These are phyloP conservation scores for Sphaerophoria rueppellii DNA, from an alignment of 2,888 invertebrate genomes.

Conservation along the genomic window DNA sequence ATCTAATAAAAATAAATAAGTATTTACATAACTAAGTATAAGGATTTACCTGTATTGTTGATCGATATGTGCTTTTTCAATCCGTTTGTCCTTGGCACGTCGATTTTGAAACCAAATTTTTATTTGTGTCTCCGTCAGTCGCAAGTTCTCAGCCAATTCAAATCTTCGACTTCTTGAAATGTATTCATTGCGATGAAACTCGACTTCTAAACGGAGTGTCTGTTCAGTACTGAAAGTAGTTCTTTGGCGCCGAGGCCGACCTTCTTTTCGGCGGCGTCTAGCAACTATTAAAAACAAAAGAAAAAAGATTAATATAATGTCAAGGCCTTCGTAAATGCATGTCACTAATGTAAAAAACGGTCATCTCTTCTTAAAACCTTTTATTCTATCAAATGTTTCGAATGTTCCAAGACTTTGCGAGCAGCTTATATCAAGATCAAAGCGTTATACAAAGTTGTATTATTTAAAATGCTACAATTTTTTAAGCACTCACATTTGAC, in stretches of 20 bases:
- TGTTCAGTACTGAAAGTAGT: conserved; percentile 98
- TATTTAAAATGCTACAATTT: no score
- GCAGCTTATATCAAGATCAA: no score
- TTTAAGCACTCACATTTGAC: no score
- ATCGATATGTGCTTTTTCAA: conserved; percentile 97
- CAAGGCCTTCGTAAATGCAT: no score
- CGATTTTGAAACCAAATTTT: conserved; percentile 97
- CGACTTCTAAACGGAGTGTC: conserved; percentile 93
- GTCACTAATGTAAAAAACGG: no score
- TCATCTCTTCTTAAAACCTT: no score
- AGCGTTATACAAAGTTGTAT: no score
- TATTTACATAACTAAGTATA: no score
- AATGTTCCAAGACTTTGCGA: no score
- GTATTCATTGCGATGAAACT: conserved; percentile 96
- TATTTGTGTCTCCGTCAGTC: conserved; percentile 90
- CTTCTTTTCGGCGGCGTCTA: conserved; percentile 92
- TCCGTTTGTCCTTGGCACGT: conserved; percentile 96
- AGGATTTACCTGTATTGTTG: conserved; percentile 92
- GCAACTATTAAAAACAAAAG: conserved; percentile 87
- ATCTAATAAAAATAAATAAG: no score
- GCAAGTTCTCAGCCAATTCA: conserved; percentile 88
- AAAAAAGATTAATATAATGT: neutral
- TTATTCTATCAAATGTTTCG: no score
- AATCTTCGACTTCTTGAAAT: conserved; percentile 93
- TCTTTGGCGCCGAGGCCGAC: conserved; percentile 92